Base-by-base conservation (phyloP, 2,797 vertebrate genomes). In the Acanthurus tractus region DNA sequence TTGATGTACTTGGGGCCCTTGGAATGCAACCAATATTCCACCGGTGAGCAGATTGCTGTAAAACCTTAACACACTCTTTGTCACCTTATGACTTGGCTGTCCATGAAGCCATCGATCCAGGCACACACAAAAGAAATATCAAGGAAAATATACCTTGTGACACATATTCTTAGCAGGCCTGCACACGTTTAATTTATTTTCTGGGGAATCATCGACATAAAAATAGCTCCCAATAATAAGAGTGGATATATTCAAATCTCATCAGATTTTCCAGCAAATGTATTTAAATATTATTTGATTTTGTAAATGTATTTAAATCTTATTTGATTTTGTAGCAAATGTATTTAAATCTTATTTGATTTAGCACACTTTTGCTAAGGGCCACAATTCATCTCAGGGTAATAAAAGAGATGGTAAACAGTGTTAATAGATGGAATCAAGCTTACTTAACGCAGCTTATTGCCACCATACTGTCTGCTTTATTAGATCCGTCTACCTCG, bases 351-450 rank as follows among this genome's bases (percentile, higher is more conserved):
- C 74, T 68, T 70, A 74, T 84, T 83, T 81, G 62, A 84, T 83
- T 89, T 68, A 79, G 46, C 59, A 46, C 56, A 56, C 79, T 81
- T 86, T 86, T 58, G 78, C 84, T 83, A 77, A 88, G 49, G 82
- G 83, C 71, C 29, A 46, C 81, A 74, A 83, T 84, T 89, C 83
- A 91, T 92, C 85, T 87, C 55, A n/a, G 55, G 48, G 81, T 89
- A 91, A 91, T 89, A 89, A 90, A 89, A 59, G 75, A 79, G 85
- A 79, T 70, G 83, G 86, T 92, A 93, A 90, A 90, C 89, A 86
- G 78, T 83, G 88, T 85, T 92, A 93, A 92, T 88, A 81, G 88
- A 93, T 81, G 86, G 78, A 92, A 91, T 91, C 70, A 89, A 84
- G 87, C 86, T 86, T 79, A 79, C 81, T 86, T 89, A 91, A 85